These are phyloP conservation scores for Sturnira hondurensis DNA, from an alignment of 2,113 vertebrate genomes.

Conservation along the genomic window DNA sequence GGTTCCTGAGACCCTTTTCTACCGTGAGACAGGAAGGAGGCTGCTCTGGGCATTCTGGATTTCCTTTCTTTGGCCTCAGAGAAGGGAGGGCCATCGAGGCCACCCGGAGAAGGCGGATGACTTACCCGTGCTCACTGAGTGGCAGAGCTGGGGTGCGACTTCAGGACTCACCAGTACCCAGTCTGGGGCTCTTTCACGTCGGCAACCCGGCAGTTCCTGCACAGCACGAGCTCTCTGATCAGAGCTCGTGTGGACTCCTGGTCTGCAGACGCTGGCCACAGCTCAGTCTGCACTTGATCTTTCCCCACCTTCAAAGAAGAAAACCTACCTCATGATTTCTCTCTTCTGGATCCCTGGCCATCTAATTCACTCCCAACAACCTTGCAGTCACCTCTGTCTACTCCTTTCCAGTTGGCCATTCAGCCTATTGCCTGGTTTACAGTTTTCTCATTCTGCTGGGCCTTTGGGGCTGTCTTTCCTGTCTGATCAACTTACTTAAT, in stretches of 20 bases:
- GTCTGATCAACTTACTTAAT: neutral
- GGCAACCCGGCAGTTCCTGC: constrained; percentile 74
- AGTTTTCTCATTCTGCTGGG: neutral
- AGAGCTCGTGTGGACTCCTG: constrained; percentile 74
- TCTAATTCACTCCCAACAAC: neutral
- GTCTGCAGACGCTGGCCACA: constrained; percentile 74
- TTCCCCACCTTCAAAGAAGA: constrained; percentile 77
- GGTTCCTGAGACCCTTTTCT: constrained; percentile 53
- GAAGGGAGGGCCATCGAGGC: constrained; percentile 72
- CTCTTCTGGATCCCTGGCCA: constrained; percentile 52
- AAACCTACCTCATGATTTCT: constrained; percentile 76
- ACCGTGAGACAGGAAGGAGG: constrained; percentile 56
- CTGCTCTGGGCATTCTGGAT: constrained; percentile 52
- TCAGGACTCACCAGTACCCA: constrained; percentile 76
- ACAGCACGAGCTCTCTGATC: constrained; percentile 72
- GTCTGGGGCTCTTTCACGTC: constrained; percentile 74
- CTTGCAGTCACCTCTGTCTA: neutral
- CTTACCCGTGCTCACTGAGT: constrained; percentile 77
- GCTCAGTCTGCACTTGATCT: constrained; percentile 75
- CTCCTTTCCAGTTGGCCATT: neutral
- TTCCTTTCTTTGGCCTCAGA: constrained; percentile 64
- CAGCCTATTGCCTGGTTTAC: neutral
- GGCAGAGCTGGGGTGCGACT: constrained; percentile 77
- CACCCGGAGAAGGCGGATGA: constrained; percentile 70
- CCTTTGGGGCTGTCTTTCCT: neutral